Conservation (phyloP, 2,888 invertebrate genomes). For the Yponomeuta malinellus region DNA sequence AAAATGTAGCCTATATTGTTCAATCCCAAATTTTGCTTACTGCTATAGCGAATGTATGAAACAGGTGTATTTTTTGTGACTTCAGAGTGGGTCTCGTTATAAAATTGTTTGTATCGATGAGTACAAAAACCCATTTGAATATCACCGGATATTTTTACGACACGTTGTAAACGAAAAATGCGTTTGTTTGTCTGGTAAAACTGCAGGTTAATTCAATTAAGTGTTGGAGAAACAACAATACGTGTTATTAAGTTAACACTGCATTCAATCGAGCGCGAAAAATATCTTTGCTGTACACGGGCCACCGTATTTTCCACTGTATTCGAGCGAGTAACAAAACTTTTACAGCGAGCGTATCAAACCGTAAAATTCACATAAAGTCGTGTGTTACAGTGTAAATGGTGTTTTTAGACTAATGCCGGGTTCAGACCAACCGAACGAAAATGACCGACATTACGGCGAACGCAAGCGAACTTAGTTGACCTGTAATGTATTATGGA, state of each 20-base stretch:
- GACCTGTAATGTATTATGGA: no score
- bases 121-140: no score
- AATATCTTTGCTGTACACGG: neutral
- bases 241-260: neutral
- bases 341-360: neutral
- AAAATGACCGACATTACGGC: neutral
- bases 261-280: neutral
- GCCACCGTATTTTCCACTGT: neutral
- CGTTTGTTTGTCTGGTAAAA: neutral
- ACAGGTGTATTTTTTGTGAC: no score
- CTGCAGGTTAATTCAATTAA: neutral
- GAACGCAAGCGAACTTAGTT: neutral
- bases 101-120: no score
- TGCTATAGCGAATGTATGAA: no score
- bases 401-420: no score
- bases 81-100: no score
- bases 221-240: neutral
- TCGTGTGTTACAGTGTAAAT: no score
- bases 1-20: no score
- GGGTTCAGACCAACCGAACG: no score
- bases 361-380: neutral
- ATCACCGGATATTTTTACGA: no score
- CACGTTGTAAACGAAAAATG: neutral
- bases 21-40: no score
- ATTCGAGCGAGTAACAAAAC: slow-evolving; percentile 5